Conservation (phyloP, 2,888 invertebrate species). For the Ryuthela nishihirai region DNA sequence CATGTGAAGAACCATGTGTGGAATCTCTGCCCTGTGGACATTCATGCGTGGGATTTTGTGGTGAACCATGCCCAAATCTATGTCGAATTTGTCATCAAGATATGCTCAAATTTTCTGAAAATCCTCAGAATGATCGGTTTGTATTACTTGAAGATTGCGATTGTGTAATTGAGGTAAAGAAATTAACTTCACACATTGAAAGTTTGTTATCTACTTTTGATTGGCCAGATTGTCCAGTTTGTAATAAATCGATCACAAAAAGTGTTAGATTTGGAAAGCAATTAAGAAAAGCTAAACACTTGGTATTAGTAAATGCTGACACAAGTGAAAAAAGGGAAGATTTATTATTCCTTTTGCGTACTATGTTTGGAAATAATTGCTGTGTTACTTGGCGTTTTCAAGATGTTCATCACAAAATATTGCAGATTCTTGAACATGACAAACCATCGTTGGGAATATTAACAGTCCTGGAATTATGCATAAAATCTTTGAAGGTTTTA, state of each 20-base stretch:
- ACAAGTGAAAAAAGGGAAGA: constrained; percentile 1
- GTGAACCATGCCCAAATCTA: background rate
- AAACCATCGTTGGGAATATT: background rate
- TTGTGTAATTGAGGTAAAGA: constrained; percentile 49
- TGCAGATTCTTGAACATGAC: background rate
- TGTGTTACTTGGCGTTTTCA: constrained; percentile 7
- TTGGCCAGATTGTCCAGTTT: constrained; percentile 24
- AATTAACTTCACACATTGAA: constrained; percentile 8
- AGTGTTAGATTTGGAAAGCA: constrained; percentile 12
- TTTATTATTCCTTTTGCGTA: background rate
- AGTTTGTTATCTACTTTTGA: constrained; percentile 2
- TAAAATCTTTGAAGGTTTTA: constrained; percentile 3
- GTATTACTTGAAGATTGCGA: constrained; percentile 47
- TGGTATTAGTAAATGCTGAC: background rate
- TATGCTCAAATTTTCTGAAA: constrained; percentile 41
- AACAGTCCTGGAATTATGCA: constrained; percentile 4
- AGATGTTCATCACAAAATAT: constrained; percentile 2
- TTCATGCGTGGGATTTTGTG: background rate
- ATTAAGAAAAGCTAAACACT: constrained; percentile 4
- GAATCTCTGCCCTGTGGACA: background rate
- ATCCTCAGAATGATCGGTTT: constrained; percentile 42
- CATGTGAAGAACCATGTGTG: too few relatives aligned
- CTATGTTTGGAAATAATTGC: background rate
- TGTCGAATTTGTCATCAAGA: background rate
- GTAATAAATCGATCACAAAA: background rate